phyloP scores from a whole-genome alignment of 2,888 invertebrate species.

The Plagodis dolabraria region DNA sequence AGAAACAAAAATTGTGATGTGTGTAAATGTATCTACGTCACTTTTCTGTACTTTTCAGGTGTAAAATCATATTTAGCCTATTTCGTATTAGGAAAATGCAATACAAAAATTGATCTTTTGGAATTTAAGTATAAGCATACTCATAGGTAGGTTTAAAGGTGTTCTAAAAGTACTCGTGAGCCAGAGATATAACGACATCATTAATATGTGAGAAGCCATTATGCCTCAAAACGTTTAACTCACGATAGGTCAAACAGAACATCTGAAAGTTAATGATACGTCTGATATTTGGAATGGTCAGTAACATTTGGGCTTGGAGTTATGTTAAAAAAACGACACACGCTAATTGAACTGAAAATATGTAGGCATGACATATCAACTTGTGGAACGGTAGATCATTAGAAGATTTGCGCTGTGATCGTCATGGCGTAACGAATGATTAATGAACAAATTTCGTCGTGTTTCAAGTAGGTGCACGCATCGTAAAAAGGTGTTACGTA shows the following conservation, averaged over 20 bases:
- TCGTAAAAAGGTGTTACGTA: slow-evolving; percentile 63
- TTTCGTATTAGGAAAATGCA: too few species aligned
- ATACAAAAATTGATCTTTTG: too few species aligned
- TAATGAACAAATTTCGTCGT: slow-evolving; percentile 16
- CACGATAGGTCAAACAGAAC: slow-evolving; percentile 33
- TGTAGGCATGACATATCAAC: slow-evolving; percentile 2
- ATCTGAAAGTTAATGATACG: slow-evolving; percentile 26
- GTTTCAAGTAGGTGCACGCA: slow-evolving; percentile 32
- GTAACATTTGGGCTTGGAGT: slow-evolving; percentile 22
- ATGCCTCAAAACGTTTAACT: slow-evolving; percentile 16
- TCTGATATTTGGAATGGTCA: slow-evolving; percentile 26
- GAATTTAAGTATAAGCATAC: too few species aligned
- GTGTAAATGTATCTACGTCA: slow-evolving; percentile 10
- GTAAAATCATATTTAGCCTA: neutral
- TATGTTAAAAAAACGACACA: slow-evolving; percentile 18
- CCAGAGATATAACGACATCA: slow-evolving; percentile 17
- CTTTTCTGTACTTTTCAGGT: neutral
- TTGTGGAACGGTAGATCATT: slow-evolving; percentile 7
- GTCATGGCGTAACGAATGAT: slow-evolving; percentile 20
- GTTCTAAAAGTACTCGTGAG: slow-evolving; percentile 15
- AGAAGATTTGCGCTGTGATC: slow-evolving; percentile 1
- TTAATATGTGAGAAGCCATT: slow-evolving; percentile 14
- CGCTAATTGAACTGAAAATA: slow-evolving; percentile 4
- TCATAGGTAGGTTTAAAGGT: slow-evolving; percentile 6
- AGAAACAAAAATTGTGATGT: slow-evolving; percentile 3